Evolutionary conservation across 2,113 vertebrate genomes (phyloP).

Genomic region (Dasyprocta punctata): DNA sequence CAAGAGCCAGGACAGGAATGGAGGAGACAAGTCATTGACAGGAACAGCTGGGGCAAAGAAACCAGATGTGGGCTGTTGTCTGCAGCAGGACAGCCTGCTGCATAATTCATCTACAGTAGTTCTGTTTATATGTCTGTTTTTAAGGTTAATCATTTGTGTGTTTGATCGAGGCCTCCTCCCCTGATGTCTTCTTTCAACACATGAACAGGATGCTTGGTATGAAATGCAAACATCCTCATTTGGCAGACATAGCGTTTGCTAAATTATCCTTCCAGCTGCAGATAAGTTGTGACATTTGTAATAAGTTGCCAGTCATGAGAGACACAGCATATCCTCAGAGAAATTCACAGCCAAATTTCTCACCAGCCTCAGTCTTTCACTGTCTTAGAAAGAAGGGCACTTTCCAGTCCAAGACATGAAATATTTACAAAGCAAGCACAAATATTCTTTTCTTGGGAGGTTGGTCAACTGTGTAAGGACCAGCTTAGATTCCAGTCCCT

Average conservation of each 20-base stretch:
- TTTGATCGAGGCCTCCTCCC: conserved; percentile 57
- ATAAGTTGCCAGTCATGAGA: conserved; percentile 70
- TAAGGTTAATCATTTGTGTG: conserved; percentile 76
- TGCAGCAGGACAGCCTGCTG: neutral
- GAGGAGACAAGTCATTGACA: conserved; percentile 39
- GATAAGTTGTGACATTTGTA: conserved; percentile 75
- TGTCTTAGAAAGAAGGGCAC: neutral
- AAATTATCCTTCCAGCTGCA: conserved; percentile 77
- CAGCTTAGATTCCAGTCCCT: neutral
- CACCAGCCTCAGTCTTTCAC: neutral
- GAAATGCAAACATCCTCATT: conserved; percentile 70
- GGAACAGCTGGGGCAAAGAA: conserved; percentile 50
- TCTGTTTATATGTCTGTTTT: conserved; percentile 68
- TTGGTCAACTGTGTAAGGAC: neutral
- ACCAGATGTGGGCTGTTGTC: conserved; percentile 55
- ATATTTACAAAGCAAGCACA: neutral
- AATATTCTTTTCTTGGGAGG: neutral
- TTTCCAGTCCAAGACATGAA: neutral
- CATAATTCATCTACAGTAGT: conserved; percentile 49
- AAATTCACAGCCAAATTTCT: conserved; percentile 23
- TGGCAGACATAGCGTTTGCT: conserved; percentile 56
- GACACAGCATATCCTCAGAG: neutral
- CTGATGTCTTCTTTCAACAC: conserved; percentile 53
- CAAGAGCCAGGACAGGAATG: conserved; percentile 46
- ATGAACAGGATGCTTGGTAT: conserved; percentile 49